Conservation (phyloP, 2,888 invertebrate species). For the Serripes groenlandicus region DNA sequence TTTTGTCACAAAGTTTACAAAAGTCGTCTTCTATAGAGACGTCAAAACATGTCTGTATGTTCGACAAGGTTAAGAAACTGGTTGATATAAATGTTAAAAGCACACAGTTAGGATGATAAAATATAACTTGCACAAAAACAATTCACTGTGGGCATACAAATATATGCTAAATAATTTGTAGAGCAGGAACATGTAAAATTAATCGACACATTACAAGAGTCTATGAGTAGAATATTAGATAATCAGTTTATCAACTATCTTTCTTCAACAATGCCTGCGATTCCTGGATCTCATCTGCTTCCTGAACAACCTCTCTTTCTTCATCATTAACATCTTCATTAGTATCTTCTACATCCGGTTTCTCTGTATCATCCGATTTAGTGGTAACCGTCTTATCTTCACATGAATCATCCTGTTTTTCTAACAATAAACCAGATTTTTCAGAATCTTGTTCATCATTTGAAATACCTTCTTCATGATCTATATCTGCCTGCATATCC, state of each 20-base stretch:
- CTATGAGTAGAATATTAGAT: no score
- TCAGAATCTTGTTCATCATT: slow-evolving; percentile 6
- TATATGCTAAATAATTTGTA: not conserved
- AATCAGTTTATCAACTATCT: slow-evolving; percentile 4
- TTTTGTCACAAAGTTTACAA: no score
- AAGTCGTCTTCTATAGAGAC: no score
- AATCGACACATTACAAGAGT: no score
- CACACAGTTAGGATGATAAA: no score
- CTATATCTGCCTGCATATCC: slow-evolving; percentile 5
- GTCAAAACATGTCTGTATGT: no score
- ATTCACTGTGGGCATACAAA: not conserved
- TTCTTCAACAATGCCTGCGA: slow-evolving; percentile 25
- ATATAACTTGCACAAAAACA: no score
- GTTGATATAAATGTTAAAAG: no score
- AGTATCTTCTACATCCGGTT: not conserved
- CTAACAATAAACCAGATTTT: not conserved
- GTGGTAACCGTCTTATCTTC: no score
- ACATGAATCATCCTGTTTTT: no score
- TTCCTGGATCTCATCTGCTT: slow-evolving; percentile 21
- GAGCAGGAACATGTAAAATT: not conserved
- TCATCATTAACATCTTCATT: not conserved
- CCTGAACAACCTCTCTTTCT: slow-evolving; percentile 2
- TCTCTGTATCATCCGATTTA: not conserved
- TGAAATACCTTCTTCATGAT: not conserved
- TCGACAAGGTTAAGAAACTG: no score